A percentile compares a stretch with the other conserved stretches of the same genome.
These are phyloP conservation scores for Sus cebifrons DNA, from an alignment of 2,797 vertebrate genomes.

Conservation along the genomic window DNA sequence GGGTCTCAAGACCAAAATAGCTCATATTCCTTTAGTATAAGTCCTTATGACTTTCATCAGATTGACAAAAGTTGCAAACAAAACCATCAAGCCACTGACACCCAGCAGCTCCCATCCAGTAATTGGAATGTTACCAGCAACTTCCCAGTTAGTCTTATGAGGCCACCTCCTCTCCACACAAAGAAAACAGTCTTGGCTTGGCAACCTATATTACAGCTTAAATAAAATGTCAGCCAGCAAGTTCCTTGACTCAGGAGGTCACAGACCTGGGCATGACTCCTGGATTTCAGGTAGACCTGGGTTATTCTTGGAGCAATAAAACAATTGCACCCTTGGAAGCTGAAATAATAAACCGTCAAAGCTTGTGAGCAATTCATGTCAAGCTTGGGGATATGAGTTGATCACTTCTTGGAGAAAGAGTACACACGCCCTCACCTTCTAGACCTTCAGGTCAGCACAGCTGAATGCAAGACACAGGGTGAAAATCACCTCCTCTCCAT, in stretches of 20 bases:
- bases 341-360: conserved; percentile 16
- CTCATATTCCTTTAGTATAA: not conserved
- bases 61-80: not conserved
- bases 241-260: conserved; percentile 56
- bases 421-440: not conserved
- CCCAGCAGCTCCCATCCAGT: not conserved
- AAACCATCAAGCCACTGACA: conserved; percentile 20
- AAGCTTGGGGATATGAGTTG: conserved; percentile 54
- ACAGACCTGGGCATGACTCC: conserved; percentile 41
- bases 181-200: conserved; percentile 21
- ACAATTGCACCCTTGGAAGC: conserved; percentile 25
- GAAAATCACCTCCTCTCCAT: not conserved
- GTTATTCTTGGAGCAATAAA: conserved; percentile 81
- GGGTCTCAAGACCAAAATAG: conserved; percentile 6
- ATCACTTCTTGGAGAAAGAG: conserved; percentile 14
- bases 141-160: not conserved
- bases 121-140: not conserved
- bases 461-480: not conserved
- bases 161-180: not conserved
- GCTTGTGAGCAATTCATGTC: conserved; percentile 45
- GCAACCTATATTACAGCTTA: conserved; percentile 8
- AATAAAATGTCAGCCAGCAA: conserved; percentile 17
- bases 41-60: not conserved
- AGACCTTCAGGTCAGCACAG: not conserved
- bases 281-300: conserved; percentile 65